Percentiles rank a stretch among this genome's conserved stretches.
Conservation (phyloP, 2,797 vertebrate species). For the Vireo griseus region DNA sequence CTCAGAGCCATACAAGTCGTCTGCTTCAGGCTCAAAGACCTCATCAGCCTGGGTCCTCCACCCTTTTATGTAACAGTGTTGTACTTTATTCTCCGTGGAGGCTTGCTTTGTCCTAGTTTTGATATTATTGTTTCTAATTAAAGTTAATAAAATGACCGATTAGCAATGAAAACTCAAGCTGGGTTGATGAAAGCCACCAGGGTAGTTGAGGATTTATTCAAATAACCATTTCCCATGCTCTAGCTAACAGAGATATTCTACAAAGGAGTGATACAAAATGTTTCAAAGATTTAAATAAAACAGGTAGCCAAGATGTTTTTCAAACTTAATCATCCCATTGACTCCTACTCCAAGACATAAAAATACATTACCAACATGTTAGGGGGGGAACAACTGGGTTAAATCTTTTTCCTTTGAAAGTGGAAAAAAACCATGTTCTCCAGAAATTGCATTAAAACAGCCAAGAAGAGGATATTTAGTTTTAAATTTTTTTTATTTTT, state of each 20-base stretch:
- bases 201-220: background rate
- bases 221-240: background rate
- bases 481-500: background rate
- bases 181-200: background rate
- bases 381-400: background rate
- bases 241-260: background rate
- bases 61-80: background rate
- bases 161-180: background rate
- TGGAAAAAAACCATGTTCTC: background rate
- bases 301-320: background rate
- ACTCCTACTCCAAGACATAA: background rate
- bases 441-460: background rate
- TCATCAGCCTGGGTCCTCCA: background rate
- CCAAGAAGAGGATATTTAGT: background rate
- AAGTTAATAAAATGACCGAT: background rate
- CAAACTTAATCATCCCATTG: background rate
- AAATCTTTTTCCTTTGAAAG: background rate
- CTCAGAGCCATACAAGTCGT: background rate
- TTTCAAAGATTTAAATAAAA: background rate
- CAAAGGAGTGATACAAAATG: background rate
- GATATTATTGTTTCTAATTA: slow-evolving; percentile 1
- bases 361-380: background rate
- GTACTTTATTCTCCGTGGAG: background rate
- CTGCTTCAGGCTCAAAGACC: background rate
- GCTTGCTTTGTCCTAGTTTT: background rate